Base-by-base conservation (phyloP, 2,113 vertebrate species). In the Bostrychus sinensis region DNA sequence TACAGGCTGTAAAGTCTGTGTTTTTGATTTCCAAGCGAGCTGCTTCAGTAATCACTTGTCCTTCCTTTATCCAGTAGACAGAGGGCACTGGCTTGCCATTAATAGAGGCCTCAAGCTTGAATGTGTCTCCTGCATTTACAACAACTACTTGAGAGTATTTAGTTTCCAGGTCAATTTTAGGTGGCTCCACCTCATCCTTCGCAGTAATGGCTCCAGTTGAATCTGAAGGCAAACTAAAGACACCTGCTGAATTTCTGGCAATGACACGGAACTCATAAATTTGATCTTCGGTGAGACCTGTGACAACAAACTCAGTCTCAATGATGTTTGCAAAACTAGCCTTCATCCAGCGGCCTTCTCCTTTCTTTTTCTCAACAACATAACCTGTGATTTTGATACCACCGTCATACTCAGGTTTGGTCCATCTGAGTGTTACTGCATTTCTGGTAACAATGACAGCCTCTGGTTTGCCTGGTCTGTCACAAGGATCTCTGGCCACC, bases 291-390 rank as follows among this genome's bases (percentile, higher is more conserved):
- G 90, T 86, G 14, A 99, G 93, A 69, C 93, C 96, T 67, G 95
- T 96, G 73, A 97, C 94, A 86, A 94, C 92, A 94, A 98, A 99
- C 0, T 95, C 88, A n/a, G 95, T 97, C 53, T 97, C 94, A 72
- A 96, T 93, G 16, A 99, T 81, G 71, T 97, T 99, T 48, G 96
- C 80, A 59, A 98, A 99, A 86, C 96, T 98, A 66, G 97, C 96
- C 84, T 99, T 99, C 97, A 99, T 98, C 97, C 97, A 99, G 20
- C 97, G 96, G 6, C 97, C 96, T 16, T 92, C 84, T 53, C 93
- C 77, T 67, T 99, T 92, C 71, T 95, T 98, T 89, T 96, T 99
- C 87, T 99, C 97, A 86, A 99, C 93, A 58, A 96, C 58, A 57
- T 99, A 99, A 26, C 97, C 96, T 43, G 93, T 98, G 76, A 99